Conservation (phyloP, 1,140 invertebrate species). For the Glomeris maerens region DNA sequence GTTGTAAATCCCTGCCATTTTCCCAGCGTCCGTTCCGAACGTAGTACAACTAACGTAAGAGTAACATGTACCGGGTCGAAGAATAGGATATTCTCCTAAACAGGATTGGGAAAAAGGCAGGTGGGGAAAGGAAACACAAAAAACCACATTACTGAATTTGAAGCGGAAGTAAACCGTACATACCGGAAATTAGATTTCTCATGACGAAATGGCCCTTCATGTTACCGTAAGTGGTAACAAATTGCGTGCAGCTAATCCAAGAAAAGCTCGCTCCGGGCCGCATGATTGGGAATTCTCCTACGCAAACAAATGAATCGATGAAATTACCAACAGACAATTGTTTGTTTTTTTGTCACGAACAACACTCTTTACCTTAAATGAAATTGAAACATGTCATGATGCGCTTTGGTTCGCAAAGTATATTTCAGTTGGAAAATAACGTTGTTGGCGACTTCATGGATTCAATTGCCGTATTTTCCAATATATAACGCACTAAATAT, state of each 20-base stretch:
- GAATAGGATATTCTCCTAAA: too few relatives aligned
- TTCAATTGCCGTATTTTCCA: not conserved
- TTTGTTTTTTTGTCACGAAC: not conserved
- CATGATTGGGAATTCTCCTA: constrained; percentile 25
- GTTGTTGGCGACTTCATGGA: not conserved
- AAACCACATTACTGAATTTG: too few relatives aligned
- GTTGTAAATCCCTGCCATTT: too few relatives aligned
- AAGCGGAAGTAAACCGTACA: too few relatives aligned
- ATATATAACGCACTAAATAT: not conserved
- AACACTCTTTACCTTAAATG: not conserved
- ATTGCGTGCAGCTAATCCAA: constrained; percentile 24
- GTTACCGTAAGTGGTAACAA: constrained; percentile 24
- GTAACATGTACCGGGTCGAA: too few relatives aligned
- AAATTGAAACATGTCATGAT: not conserved
- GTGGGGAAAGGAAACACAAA: too few relatives aligned
- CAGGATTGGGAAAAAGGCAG: too few relatives aligned
- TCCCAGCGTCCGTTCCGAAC: too few relatives aligned
- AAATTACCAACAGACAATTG: not conserved
- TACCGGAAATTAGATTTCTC: constrained; percentile 20
- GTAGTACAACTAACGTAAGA: too few relatives aligned
- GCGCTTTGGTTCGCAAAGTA: not conserved
- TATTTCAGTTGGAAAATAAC: not conserved
- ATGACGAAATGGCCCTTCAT: constrained; percentile 25
- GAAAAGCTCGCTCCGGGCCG: constrained; percentile 21
- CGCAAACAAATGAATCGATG: not conserved